Evolutionary conservation across 2,113 vertebrate species (phyloP).

Genomic region (Amblyopsis rosae): DNA sequence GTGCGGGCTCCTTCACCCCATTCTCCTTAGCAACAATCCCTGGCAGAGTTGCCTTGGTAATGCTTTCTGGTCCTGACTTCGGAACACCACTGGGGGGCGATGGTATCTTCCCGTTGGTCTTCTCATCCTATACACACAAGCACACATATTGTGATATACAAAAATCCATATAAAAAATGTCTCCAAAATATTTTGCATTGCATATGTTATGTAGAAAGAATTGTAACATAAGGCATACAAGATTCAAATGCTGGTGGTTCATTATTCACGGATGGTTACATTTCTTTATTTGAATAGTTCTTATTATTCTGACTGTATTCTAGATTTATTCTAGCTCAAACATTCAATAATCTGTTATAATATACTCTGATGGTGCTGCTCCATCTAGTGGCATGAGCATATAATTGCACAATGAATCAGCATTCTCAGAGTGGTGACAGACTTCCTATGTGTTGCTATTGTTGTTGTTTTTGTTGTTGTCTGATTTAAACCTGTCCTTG

Average conservation of each 20-base stretch:
- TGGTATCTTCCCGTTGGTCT: slow-evolving; percentile 72
- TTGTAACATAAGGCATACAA: no score
- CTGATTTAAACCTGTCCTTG: slow-evolving; percentile 11
- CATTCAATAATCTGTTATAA: no score
- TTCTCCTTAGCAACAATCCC: slow-evolving; percentile 79
- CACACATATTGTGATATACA: slow-evolving; percentile 16
- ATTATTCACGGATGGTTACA: no score
- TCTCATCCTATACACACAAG: slow-evolving; percentile 75
- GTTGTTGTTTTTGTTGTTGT: background rate
- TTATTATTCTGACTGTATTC: no score
- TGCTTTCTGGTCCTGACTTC: slow-evolving; percentile 62
- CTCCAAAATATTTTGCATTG: background rate
- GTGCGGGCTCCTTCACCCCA: slow-evolving; percentile 73
- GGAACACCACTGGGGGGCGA: slow-evolving; percentile 73
- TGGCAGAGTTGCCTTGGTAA: slow-evolving; percentile 68
- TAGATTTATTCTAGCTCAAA: no score
- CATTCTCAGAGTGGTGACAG: slow-evolving; percentile 11
- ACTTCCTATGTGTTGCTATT: background rate
- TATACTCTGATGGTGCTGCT: background rate
- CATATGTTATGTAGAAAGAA: no score
- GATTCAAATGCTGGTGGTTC: no score
- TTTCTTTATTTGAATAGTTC: no score
- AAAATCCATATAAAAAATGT: background rate
- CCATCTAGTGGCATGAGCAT: slow-evolving; percentile 45
- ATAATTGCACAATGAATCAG: slow-evolving; percentile 47